These are phyloP conservation scores for Dicentrarchus labrax DNA, from an alignment of 2,113 vertebrate species.

Conservation along the genomic window DNA sequence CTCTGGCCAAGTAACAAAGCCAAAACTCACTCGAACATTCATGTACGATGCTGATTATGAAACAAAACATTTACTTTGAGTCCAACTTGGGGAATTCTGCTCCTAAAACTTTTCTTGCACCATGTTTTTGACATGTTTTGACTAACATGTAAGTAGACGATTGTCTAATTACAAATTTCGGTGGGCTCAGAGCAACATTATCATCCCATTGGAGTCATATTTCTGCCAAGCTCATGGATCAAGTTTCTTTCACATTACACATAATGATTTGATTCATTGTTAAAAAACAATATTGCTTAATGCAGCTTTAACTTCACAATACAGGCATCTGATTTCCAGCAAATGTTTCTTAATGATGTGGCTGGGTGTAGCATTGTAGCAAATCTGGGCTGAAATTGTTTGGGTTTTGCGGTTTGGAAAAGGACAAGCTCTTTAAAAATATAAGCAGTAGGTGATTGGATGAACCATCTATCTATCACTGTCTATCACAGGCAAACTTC, in stretches of 20 bases:
- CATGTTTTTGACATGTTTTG: neutral
- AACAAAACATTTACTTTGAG: slow-evolving; percentile 7
- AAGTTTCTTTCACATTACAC: neutral
- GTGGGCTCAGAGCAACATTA: too few species aligned
- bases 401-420: neutral
- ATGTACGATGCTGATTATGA: neutral
- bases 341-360: neutral
- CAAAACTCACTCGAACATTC: neutral
- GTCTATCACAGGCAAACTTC: too few species aligned
- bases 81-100: neutral
- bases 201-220: too few species aligned
- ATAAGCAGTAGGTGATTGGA: too few species aligned
- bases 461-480: too few species aligned
- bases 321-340: neutral
- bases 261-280: neutral
- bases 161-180: too few species aligned
- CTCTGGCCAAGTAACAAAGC: neutral
- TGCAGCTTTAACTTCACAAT: neutral
- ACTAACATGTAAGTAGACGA: too few species aligned
- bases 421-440: too few species aligned
- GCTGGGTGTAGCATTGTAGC: neutral
- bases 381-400: neutral
- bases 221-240: too few species aligned
- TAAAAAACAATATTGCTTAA: neutral
- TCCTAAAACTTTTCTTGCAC: neutral